A percentile compares a stretch with the other conserved stretches of the same genome.
Evolutionary conservation across 2,797 vertebrate genomes (phyloP).

Genomic region (Acrossocheilus wenchowensis): DNA sequence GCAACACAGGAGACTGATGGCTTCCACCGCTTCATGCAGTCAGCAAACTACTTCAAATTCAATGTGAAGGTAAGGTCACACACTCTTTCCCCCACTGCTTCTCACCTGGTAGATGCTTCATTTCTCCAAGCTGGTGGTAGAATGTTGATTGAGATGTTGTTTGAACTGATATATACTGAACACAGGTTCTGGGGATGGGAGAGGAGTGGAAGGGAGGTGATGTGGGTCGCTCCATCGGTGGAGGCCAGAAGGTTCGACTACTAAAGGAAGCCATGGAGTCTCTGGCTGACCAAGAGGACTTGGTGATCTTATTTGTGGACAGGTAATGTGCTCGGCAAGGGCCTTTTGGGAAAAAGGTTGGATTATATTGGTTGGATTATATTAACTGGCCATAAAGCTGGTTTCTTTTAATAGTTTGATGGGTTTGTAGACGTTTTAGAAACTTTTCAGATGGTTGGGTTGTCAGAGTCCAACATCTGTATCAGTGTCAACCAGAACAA

Average conservation of each 20-base stretch:
- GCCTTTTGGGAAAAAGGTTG: neutral
- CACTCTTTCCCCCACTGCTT: neutral
- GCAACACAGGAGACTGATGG: constrained; percentile 94
- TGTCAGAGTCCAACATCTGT: neutral
- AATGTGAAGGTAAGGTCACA: constrained; percentile 87
- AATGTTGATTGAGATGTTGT: neutral
- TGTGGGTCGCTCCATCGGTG: constrained; percentile 87
- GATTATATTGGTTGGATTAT: neutral
- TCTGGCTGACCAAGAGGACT: constrained; percentile 83
- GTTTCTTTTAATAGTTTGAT: neutral
- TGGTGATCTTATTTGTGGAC: constrained; percentile 89
- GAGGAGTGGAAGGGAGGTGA: constrained; percentile 93
- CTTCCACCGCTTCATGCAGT: constrained; percentile 92
- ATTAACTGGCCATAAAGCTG: neutral
- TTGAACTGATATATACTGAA: constrained; percentile 1
- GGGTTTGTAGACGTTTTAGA: neutral
- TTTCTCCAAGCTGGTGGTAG: neutral
- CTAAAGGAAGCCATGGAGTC: constrained; percentile 87
- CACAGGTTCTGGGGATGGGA: constrained; percentile 91
- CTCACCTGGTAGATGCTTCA: neutral
- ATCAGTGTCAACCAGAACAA: neutral
- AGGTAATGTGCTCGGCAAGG: constrained; percentile 77
- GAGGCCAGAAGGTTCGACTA: constrained; percentile 94
- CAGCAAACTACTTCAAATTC: constrained; percentile 94
- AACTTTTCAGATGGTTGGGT: neutral